These are phyloP conservation scores for Actias luna DNA, from an alignment of 2,888 invertebrate genomes.

Conservation along the genomic window DNA sequence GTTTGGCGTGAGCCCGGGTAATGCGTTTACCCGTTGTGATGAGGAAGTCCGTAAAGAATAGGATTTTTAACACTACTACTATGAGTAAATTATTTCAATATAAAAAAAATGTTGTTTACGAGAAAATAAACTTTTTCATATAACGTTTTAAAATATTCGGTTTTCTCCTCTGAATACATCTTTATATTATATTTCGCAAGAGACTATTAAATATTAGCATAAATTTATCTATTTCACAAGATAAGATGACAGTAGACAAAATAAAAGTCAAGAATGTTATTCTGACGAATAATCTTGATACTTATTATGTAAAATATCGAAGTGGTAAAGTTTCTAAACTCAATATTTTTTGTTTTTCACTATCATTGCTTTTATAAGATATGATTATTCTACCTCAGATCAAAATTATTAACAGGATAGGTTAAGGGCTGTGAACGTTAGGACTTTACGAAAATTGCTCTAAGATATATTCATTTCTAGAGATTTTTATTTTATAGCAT, in stretches of 20 bases:
- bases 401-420: too few species aligned
- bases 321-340: neutral
- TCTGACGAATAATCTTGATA: slow-evolving; percentile 2
- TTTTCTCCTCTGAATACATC: slow-evolving; percentile 10
- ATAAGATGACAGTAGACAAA: neutral
- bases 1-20: too few species aligned
- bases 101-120: neutral
- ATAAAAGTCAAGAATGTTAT: neutral
- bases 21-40: too few species aligned
- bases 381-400: too few species aligned
- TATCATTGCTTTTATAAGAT: neutral
- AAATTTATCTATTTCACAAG: slow-evolving; percentile 2
- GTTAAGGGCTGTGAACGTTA: too few species aligned
- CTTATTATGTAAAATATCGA: neutral
- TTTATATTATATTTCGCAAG: neutral
- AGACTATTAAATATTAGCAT: neutral
- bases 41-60: too few species aligned
- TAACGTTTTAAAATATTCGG: neutral
- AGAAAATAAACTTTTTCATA: neutral
- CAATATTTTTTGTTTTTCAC: neutral
- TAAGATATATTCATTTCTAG: too few species aligned
- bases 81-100: neutral
- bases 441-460: too few species aligned
- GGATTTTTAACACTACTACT: too few species aligned
- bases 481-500: too few species aligned